Conservation (phyloP, 2,113 vertebrate species). For the Galemys pyrenaicus region DNA sequence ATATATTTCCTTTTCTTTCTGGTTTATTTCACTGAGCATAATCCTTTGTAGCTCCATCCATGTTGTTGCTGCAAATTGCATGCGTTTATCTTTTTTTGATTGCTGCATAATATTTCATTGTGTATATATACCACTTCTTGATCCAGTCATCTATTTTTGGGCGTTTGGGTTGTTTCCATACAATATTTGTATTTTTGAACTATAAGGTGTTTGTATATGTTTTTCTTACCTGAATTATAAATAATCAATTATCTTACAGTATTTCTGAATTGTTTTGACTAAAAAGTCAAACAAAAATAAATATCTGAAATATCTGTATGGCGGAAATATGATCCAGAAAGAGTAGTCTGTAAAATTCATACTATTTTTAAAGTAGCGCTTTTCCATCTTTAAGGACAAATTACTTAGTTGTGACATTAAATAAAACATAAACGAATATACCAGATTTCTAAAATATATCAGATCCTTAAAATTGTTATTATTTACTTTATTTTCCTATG, state of each 20-base stretch:
- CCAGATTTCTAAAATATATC: background rate
- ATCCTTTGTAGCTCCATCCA: no score
- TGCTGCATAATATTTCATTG: no score
- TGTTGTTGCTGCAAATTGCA: no score
- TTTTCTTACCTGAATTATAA: slow-evolving; percentile 13
- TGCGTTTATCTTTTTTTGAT: no score
- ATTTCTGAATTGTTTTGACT: slow-evolving; percentile 38
- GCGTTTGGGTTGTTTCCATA: no score
- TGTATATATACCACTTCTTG: no score
- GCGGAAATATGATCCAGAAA: background rate
- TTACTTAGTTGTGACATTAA: background rate
- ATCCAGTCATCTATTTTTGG: no score
- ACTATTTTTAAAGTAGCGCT: slow-evolving; percentile 2
- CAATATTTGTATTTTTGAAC: background rate
- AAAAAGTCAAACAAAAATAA: background rate
- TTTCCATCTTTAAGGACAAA: background rate
- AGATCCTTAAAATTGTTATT: background rate
- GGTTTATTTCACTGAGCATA: no score
- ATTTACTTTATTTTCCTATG: no score
- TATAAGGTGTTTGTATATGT: background rate
- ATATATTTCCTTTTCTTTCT: no score
- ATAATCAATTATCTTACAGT: background rate
- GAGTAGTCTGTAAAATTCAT: background rate
- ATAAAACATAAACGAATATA: slow-evolving; percentile 15
- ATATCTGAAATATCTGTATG: background rate